Evolutionary conservation across 2,113 vertebrate species (phyloP).

Genomic region (Antechinus flavipes): DNA sequence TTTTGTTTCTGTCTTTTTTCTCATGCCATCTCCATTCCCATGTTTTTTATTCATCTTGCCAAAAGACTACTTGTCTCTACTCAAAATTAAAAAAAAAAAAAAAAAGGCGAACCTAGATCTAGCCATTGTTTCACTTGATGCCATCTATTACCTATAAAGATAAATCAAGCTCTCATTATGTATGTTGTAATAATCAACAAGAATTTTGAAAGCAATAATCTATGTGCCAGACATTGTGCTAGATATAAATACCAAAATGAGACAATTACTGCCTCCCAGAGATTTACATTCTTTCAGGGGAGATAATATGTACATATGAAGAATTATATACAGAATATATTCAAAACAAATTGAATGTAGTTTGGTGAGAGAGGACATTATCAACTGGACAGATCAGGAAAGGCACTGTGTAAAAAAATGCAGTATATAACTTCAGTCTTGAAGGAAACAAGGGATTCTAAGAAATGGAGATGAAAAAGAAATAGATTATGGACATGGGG

Average conservation of each 20-base stretch:
- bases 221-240: neutral
- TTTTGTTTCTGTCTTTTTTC: neutral
- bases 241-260: neutral
- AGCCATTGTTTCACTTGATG: neutral
- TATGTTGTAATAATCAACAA: neutral
- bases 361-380: neutral
- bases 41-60: neutral
- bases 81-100: neutral
- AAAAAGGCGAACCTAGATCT: neutral
- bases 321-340: neutral
- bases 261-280: neutral
- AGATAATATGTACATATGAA: neutral
- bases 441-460: neutral
- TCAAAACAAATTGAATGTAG: neutral
- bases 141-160: neutral
- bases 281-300: neutral
- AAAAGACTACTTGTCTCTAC: neutral
- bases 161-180: neutral
- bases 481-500: neutral
- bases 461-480: neutral
- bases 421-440: neutral
- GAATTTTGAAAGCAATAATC: neutral
- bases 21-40: neutral
- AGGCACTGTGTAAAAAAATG: neutral
- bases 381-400: neutral